Percentiles rank a stretch among this genome's conserved stretches.
Conservation (phyloP, 1,140 invertebrate genomes). For the Danaus plexippus region DNA sequence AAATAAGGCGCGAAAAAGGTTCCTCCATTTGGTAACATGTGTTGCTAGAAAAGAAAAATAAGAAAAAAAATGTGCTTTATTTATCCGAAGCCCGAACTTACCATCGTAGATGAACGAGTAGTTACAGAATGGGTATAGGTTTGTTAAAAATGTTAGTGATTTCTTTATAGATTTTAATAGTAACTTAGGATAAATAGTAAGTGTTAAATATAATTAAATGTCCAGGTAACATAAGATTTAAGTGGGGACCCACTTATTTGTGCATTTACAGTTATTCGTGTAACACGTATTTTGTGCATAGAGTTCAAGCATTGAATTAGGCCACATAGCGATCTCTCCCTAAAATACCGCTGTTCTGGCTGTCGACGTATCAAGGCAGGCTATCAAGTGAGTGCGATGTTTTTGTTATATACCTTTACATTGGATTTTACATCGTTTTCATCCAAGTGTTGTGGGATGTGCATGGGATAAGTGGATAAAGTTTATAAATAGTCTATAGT, state of each 20-base stretch:
- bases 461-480: conserved; percentile 45
- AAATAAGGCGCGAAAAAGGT: too few relatives aligned
- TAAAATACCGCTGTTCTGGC: conserved; percentile 73
- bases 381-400: conserved; percentile 38
- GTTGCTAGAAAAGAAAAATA: conserved; percentile 16
- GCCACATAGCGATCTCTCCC: conserved; percentile 73
- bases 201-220: conserved; percentile 39
- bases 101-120: conserved; percentile 32
- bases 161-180: conserved; percentile 37
- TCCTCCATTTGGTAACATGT: conserved; percentile 4
- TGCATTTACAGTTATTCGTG: conserved; percentile 70
- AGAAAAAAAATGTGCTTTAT: conserved; percentile 14
- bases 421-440: conserved; percentile 39
- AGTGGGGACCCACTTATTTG: conserved; percentile 56
- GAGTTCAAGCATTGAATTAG: conserved; percentile 72
- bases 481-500: conserved; percentile 58
- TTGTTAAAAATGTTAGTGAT: conserved; percentile 55
- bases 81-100: conserved; percentile 9
- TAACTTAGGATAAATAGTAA: conserved; percentile 38
- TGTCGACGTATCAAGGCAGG: conserved; percentile 69
- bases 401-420: conserved; percentile 15
- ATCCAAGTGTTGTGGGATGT: conserved; percentile 32
- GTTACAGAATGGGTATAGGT: conserved; percentile 55
- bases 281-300: conserved; percentile 72
- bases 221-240: conserved; percentile 33